Conservation (phyloP, 2,888 invertebrate genomes). For the Drosophila mimica region DNA sequence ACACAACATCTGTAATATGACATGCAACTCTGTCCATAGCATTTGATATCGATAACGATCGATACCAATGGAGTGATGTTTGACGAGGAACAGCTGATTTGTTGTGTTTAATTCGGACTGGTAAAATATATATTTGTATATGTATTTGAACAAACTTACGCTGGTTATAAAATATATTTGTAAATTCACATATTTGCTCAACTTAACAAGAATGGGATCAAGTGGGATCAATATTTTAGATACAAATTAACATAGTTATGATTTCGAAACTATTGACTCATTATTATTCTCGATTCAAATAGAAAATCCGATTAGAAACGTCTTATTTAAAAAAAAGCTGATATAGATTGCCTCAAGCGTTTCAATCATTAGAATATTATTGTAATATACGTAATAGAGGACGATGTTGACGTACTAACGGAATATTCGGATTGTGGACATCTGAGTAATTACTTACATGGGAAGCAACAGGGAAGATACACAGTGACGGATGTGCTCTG, state of each 20-base stretch:
- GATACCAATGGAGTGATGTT: too few species aligned
- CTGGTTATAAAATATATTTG: background rate
- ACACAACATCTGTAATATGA: background rate
- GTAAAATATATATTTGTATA: too few species aligned
- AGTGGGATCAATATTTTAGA: background rate
- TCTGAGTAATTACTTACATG: background rate
- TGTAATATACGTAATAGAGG: background rate
- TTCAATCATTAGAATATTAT: background rate
- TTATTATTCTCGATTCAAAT: too few species aligned
- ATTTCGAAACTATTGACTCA: background rate
- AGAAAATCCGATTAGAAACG: too few species aligned
- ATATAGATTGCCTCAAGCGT: background rate
- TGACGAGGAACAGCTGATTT: too few species aligned
- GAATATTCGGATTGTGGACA: background rate
- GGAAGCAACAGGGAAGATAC: background rate
- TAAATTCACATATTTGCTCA: background rate
- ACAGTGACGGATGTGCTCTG: background rate
- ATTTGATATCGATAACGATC: background rate
- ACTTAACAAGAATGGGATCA: background rate
- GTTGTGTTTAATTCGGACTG: too few species aligned
- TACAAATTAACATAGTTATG: background rate
- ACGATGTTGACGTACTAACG: accelerated
- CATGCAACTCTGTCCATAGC: background rate
- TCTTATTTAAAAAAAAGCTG: background rate
- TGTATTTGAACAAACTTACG: too few species aligned